Conservation (phyloP, 1,140 invertebrate species). For the Bemisia tabaci region DNA sequence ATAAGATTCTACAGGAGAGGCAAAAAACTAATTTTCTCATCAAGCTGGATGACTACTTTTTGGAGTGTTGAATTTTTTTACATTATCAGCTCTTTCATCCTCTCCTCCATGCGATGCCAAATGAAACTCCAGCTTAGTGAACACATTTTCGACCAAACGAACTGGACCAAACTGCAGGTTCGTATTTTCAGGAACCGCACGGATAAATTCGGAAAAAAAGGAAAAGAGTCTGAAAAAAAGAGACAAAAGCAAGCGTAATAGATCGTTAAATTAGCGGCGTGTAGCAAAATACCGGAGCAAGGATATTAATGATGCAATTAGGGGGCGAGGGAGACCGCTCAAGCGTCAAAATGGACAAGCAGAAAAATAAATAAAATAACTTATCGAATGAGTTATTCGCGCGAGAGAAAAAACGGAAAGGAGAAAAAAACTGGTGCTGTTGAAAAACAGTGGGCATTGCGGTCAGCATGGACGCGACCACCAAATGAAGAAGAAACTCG, state of each 20-base stretch:
- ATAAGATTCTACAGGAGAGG: too few relatives aligned
- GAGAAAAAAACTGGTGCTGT: background rate
- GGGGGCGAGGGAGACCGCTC: background rate
- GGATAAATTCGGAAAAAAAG: background rate
- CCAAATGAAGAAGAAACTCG: background rate
- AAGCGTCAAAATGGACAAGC: background rate
- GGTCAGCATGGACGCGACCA: background rate
- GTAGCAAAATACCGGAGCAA: background rate
- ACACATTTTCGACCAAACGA: too few relatives aligned
- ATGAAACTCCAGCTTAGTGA: too few relatives aligned
- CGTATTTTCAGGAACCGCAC: too few relatives aligned
- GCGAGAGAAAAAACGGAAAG: background rate
- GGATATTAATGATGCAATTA: background rate
- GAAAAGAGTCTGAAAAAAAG: background rate
- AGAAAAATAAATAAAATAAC: background rate
- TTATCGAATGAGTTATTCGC: background rate
- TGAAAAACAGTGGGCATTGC: background rate
- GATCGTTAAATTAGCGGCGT: background rate
- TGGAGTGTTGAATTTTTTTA: too few relatives aligned
- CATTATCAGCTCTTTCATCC: too few relatives aligned
- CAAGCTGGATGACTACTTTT: too few relatives aligned
- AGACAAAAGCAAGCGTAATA: background rate
- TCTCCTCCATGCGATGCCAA: too few relatives aligned
- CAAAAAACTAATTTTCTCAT: too few relatives aligned
- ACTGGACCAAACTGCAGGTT: too few relatives aligned